Base-by-base conservation (phyloP, 2,113 vertebrate genomes). In the Trichechus manatus region DNA sequence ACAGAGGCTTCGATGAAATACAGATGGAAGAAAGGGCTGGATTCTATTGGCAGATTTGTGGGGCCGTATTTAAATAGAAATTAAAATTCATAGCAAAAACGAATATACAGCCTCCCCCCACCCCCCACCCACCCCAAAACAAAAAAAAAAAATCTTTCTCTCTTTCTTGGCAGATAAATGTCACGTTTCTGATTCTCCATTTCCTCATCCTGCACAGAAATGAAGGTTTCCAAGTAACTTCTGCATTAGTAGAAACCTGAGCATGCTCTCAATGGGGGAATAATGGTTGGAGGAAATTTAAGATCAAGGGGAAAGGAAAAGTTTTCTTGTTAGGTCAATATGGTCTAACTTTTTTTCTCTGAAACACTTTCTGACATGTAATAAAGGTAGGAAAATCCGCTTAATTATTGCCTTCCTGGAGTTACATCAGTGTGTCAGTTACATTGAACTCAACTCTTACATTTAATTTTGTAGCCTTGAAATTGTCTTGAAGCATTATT, bases 391-490 rank as follows among this genome's bases (percentile, higher is more conserved):
- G 47, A 74, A 97, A 87, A 11, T 53, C 81, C 92, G 50, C 66
- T 95, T 91, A 82, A 53, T 93, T 92, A 90, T 44, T 95, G 50
- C 47, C 59, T 88, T 74, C 70, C 44, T 95, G 29, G 22, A 72
- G 83, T 83, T 83, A 39, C 50, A 91, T 66, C 72, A 61, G 14
- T 72, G 44, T 77, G 13, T 77, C 82, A 31, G 63, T 91, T 77
- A 87, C 39, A 68, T 92, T 96, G 86, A 68, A 95, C 25, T 91
- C 88, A 89, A 53, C 68, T 91, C 89, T 75, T 70, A 25, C 79
- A 36, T 50, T 97, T 87, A 92, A 95, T 93, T 92, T 96, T 84
- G 47, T 63, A 56, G 31, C 93, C 84, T 92, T 95, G 89, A 92
- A 92, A 95, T 36, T 31, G 75, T 4, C 13, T 88, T 68, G 31